Conservation (phyloP, 1,140 invertebrate genomes). For the Philaenus spumarius region DNA sequence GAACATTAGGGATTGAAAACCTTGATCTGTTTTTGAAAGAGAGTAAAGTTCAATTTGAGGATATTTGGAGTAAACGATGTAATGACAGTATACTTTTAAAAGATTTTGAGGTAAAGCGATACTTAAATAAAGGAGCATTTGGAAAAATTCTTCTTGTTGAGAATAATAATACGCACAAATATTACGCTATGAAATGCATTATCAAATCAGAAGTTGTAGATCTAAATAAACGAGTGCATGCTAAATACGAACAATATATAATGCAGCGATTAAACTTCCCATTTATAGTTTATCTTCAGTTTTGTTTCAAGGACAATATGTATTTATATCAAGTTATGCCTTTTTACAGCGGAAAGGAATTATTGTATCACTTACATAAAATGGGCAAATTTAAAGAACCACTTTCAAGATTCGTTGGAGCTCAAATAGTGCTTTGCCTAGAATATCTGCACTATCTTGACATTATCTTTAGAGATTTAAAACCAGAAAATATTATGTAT, state of each 20-base stretch:
- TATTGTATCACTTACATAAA: not conserved
- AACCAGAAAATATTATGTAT: slow-evolving; percentile 94
- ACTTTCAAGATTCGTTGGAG: slow-evolving; percentile 85
- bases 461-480: slow-evolving; percentile 87
- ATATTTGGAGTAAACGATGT: not conserved
- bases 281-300: not conserved
- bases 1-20: not conserved
- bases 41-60: not conserved
- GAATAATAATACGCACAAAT: not conserved
- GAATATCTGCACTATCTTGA: slow-evolving; percentile 90
- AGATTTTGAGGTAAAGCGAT: not conserved
- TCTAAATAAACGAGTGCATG: not conserved
- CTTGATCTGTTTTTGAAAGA: not conserved
- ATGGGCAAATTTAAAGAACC: slow-evolving; percentile 58
- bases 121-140: not conserved
- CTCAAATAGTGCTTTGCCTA: slow-evolving; percentile 82
- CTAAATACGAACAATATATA: not conserved
- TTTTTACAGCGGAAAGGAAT: not conserved
- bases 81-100: not conserved
- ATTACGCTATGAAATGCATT: not conserved
- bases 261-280: not conserved
- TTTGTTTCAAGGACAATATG: not conserved
- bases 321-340: not conserved
- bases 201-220: not conserved
- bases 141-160: not conserved